Percentiles rank a stretch among this genome's conserved stretches.
phyloP scores from a whole-genome alignment of 2,113 vertebrate genomes.

The Smithornis capensis region DNA sequence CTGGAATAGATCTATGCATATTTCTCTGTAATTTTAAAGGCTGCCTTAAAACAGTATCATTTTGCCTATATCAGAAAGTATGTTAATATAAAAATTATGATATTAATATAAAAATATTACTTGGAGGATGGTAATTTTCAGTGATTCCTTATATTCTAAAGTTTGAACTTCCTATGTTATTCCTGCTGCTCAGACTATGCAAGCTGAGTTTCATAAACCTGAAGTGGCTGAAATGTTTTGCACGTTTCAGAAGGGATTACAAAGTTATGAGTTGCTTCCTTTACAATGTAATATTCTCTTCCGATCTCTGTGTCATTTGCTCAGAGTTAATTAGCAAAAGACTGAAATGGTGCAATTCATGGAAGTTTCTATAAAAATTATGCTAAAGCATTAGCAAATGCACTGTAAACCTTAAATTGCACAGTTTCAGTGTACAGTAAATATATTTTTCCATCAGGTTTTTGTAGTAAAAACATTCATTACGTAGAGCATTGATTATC shows the following conservation, averaged over 20 bases:
- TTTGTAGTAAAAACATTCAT: constrained; percentile 22
- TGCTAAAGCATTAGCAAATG: constrained; percentile 19
- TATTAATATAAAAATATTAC: background rate
- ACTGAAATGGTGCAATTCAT: constrained; percentile 11
- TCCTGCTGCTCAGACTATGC: background rate
- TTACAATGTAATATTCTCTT: constrained; percentile 60
- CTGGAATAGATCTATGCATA: background rate
- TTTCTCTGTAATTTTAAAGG: background rate
- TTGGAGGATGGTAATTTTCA: background rate
- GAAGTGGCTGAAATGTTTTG: background rate
- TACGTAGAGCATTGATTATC: background rate
- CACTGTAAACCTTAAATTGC: background rate
- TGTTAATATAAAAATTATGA: background rate
- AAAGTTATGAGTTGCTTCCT: constrained; percentile 24
- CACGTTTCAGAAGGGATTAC: constrained; percentile 18
- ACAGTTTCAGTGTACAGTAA: background rate
- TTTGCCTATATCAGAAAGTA: background rate
- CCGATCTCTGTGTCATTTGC: constrained; percentile 43
- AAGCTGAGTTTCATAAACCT: constrained; percentile 2
- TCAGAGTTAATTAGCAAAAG: constrained; percentile 58
- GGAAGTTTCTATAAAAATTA: constrained; percentile 51
- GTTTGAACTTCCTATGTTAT: background rate
- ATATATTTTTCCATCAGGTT: constrained; percentile 17
- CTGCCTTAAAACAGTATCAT: background rate
- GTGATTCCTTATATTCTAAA: background rate